Conservation (phyloP, 2,113 vertebrate species). For the Paedocypris sp. region DNA sequence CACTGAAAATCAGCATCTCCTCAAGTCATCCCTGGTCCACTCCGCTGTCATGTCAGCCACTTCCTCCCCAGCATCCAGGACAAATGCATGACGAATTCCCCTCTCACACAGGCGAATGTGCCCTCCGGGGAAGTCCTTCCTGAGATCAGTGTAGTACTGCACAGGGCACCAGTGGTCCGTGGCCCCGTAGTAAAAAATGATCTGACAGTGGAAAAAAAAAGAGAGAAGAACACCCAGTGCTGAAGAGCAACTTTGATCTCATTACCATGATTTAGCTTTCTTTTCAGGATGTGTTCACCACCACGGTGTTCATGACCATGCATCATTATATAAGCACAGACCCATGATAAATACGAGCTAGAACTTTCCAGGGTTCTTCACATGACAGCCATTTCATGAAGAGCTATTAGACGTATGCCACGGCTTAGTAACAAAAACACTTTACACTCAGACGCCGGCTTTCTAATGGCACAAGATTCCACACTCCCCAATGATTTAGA, state of each 20-base stretch:
- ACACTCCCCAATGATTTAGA: too few species aligned
- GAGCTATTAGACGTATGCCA: neutral
- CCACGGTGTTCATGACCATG: neutral
- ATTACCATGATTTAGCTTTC: neutral
- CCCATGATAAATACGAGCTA: neutral
- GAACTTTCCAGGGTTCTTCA: neutral
- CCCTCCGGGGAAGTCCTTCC: conserved; percentile 74
- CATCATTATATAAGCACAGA: neutral
- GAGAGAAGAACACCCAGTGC: neutral
- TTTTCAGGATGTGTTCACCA: neutral
- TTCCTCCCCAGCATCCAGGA: conserved; percentile 65
- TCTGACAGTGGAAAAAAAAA: conserved; percentile 57
- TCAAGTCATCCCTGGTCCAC: conserved; percentile 67
- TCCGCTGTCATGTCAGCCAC: conserved; percentile 70
- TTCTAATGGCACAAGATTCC: neutral
- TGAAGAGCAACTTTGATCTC: neutral
- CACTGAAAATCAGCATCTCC: conserved; percentile 36
- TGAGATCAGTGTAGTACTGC: conserved; percentile 80
- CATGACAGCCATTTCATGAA: neutral
- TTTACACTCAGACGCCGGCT: neutral
- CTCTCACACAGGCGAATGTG: conserved; percentile 79
- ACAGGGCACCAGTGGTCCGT: conserved; percentile 80
- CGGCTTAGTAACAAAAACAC: too few species aligned
- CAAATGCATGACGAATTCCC: conserved; percentile 75
- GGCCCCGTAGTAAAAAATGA: conserved; percentile 86